Evolutionary conservation across 2,113 vertebrate species (phyloP), one percentile per base, ranked within the genome.

Genomic region (Spea bombifrons): DNA sequence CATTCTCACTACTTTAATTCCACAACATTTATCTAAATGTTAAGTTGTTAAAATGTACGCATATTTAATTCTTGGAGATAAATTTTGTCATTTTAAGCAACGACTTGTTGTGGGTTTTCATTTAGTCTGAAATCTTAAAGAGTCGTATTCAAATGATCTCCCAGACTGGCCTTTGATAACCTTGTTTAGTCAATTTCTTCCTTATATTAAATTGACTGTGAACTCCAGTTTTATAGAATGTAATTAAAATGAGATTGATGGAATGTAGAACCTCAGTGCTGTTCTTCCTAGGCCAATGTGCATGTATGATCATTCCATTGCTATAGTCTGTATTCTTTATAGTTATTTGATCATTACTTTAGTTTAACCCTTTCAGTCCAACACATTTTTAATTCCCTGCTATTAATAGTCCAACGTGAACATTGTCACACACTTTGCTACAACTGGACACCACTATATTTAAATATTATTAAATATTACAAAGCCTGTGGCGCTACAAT

Each of bases 181-280:
- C 77, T 80, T 80, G 77, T 80, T 80, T 80, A 73, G 77, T 80
- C 70, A 66, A 67, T 73, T 80, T 80, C 77, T 71, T 67, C 63
- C 59, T 73, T 71, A 63, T 67, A 80, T 73, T 73, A 73, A 80
- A 80, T 80, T 80, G 77, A 80, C 77, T 80, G 77, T 73, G 77
- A 80, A 80, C 77, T 80, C 70, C 77, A 80, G 73, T 80, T 30
- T 80, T 80, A 80, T 80, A 67, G 64, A 44, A 73, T 59, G 77
- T 80, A 80, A 80, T 80, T 80, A 80, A 80, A 80, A 80, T 67
- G 43, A 80, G 71, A 80, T 80, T 80, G 77, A 80, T 80, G 77
- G 77, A 80, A 80, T 67, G 64, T 12, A 73, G 46, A 73, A 80
- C 55, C 77, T 73, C 49, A 52, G 63, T 80, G 77, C 15, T 73